These are phyloP conservation scores for Diaphora mendica DNA, from an alignment of 2,888 invertebrate species.

Conservation along the genomic window DNA sequence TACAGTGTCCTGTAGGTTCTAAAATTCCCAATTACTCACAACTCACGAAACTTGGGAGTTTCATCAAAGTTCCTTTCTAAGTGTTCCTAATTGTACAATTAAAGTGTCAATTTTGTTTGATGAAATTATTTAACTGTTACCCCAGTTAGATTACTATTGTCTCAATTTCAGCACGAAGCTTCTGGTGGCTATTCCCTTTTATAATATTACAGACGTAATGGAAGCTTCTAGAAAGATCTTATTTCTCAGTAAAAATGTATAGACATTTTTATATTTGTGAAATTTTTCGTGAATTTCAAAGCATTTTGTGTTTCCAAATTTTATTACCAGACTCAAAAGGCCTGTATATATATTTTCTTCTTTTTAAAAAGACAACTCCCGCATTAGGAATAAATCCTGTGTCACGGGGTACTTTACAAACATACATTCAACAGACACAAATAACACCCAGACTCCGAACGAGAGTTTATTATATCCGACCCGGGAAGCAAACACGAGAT, in stretches of 20 bases:
- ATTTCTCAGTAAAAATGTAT: neutral
- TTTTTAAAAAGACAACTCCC: too few species aligned
- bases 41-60: conserved; percentile 34
- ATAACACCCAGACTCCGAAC: too few species aligned
- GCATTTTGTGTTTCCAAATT: neutral
- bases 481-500: too few species aligned
- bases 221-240: neutral
- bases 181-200: conserved; percentile 23
- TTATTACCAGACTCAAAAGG: neutral
- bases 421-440: too few species aligned
- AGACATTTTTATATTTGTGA: neutral
- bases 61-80: conserved; percentile 36
- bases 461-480: too few species aligned
- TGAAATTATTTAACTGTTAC: conserved; percentile 54
- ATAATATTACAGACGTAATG: conserved; percentile 24
- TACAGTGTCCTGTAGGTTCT: neutral
- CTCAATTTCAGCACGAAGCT: conserved; percentile 38
- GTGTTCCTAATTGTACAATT: conserved; percentile 52
- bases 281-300: neutral
- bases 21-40: conserved; percentile 11
- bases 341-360: too few species aligned
- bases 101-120: conserved; percentile 57
- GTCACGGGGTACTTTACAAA: too few species aligned
- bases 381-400: too few species aligned
- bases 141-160: conserved; percentile 38